Conservation (phyloP, 2,888 invertebrate species). For the Panzeria rudis region DNA sequence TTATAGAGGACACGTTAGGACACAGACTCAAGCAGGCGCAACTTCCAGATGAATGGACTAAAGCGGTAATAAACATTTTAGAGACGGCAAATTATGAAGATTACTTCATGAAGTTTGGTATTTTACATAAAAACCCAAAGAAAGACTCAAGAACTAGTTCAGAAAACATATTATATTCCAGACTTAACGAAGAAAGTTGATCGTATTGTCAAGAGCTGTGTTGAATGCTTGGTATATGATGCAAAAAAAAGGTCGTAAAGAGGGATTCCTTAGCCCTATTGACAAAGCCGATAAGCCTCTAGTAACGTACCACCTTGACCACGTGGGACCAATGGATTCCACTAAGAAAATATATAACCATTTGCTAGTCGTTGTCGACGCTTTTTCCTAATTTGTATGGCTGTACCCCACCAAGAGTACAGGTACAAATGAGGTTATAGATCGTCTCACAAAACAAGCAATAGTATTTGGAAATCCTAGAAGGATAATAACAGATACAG, state of each 20-base stretch:
- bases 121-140: not conserved
- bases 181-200: conserved; percentile 57
- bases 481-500: conserved; percentile 50
- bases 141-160: conserved; percentile 61
- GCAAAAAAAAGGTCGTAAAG: conserved; percentile 60
- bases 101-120: not conserved
- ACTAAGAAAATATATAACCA: conserved; percentile 48
- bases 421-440: conserved; percentile 47
- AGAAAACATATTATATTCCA: conserved; percentile 65
- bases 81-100: not conserved
- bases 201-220: conserved; percentile 59
- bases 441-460: conserved; percentile 45
- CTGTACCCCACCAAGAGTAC: conserved; percentile 77
- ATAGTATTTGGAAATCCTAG: conserved; percentile 24
- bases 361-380: conserved; percentile 51
- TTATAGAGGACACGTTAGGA: conserved; percentile 48
- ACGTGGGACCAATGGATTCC: conserved; percentile 60
- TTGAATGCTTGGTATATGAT: conserved; percentile 65
- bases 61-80: conserved; percentile 25
- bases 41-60: conserved; percentile 55
- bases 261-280: conserved; percentile 62
- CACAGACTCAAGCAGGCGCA: conserved; percentile 58
- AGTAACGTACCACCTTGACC: conserved; percentile 54
- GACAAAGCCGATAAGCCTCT: conserved; percentile 63
- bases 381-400: conserved; percentile 78